A percentile compares a stretch with the other conserved stretches of the same genome.
Conservation (phyloP, 2,888 invertebrate species). For the Drosophila neotestacea region DNA sequence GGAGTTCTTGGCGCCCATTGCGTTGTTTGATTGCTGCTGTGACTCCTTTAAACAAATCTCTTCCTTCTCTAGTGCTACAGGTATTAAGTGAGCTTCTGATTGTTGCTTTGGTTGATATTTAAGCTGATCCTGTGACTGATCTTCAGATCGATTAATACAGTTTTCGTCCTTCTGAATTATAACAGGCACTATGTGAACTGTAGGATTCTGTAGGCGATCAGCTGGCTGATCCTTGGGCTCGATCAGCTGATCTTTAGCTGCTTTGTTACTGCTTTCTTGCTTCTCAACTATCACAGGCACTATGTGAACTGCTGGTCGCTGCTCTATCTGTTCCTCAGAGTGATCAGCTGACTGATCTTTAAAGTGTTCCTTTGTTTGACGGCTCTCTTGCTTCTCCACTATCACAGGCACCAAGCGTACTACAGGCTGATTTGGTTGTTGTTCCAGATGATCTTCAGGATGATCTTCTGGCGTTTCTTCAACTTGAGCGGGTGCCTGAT, state of each 20-base stretch:
- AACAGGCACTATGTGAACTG: slow-evolving; percentile 5
- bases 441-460: neutral
- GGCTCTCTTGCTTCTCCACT: neutral
- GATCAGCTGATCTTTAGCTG: neutral
- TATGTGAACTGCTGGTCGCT: slow-evolving; percentile 30
- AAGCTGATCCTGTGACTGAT: neutral
- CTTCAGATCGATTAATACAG: neutral
- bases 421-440: neutral
- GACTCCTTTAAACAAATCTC: neutral
- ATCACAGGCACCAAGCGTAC: neutral
- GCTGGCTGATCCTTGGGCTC: neutral
- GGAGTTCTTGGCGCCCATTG: slow-evolving; percentile 70
- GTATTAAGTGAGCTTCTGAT: slow-evolving; percentile 15
- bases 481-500: neutral
- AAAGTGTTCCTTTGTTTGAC: neutral
- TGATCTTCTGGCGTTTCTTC: too few species aligned
- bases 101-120: slow-evolving; percentile 5
- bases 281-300: slow-evolving; percentile 36
- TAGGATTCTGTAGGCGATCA: neutral
- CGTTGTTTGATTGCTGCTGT: slow-evolving; percentile 5
- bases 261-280: neutral
- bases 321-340: neutral
- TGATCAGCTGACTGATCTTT: neutral
- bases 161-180: neutral
- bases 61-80: slow-evolving; percentile 22